Conservation (phyloP, 2,797 vertebrate genomes). For the Rhynchotus rufescens region DNA sequence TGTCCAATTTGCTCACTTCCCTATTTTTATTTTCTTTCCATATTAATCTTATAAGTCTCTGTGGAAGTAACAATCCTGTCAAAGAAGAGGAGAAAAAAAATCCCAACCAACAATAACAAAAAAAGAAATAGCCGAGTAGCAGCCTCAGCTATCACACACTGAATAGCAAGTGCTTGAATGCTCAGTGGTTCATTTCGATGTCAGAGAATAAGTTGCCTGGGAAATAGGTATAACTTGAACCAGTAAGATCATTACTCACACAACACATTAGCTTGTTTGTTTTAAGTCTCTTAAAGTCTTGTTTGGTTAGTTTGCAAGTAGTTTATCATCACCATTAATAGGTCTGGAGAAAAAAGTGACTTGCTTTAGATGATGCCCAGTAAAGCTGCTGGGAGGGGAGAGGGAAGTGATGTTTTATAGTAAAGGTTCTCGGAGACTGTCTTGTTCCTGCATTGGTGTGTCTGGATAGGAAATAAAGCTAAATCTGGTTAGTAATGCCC, state of each 20-base stretch:
- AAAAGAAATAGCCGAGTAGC: not conserved
- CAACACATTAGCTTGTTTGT: not conserved
- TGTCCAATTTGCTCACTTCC: conserved; percentile 2
- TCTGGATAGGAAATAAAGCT: not conserved
- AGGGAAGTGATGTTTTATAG: not conserved
- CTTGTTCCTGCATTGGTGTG: not conserved
- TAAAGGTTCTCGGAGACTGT: not conserved
- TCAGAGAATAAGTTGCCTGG: not conserved
- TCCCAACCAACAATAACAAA: too few relatives aligned
- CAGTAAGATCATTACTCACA: not conserved
- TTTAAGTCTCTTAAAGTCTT: conserved; percentile 28
- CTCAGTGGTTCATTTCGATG: not conserved
- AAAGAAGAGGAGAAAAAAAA: not conserved
- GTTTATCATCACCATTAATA: not conserved
- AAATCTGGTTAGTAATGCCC: not conserved
- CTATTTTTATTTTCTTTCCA: not conserved
- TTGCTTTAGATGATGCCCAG: not conserved
- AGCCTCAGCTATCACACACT: not conserved
- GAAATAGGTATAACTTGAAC: conserved; percentile 1
- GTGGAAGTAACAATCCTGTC: conserved; percentile 6
- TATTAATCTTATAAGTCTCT: not conserved
- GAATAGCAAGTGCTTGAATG: not conserved
- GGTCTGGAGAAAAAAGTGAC: not conserved
- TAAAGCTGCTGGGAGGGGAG: not conserved
- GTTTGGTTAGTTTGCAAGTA: conserved; percentile 34